Conservation (phyloP, 2,888 invertebrate genomes). For the Amblyjoppa fuscipennis region DNA sequence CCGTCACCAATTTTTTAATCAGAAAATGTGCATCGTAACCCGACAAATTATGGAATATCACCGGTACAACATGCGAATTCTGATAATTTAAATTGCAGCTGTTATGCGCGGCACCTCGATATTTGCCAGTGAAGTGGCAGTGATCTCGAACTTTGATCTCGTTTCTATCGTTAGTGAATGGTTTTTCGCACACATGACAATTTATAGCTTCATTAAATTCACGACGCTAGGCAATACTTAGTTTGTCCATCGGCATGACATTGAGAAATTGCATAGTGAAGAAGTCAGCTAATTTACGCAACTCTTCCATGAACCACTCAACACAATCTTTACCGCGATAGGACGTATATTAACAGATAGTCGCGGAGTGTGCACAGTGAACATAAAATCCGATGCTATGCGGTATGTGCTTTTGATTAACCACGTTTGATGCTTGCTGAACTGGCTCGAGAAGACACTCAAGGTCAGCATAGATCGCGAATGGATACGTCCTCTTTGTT, state of each 20-base stretch:
- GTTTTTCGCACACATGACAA: not conserved
- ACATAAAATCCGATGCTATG: not conserved
- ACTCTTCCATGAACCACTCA: not conserved
- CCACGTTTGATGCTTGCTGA: not conserved
- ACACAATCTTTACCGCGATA: not conserved
- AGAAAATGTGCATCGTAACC: not conserved
- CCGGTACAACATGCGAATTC: too few relatives aligned
- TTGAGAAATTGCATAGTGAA: not conserved
- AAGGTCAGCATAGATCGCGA: not conserved
- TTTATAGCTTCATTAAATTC: not conserved
- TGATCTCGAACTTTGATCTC: slow-evolving; percentile 36
- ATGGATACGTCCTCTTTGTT: not conserved
- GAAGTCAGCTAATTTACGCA: not conserved
- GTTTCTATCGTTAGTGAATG: not conserved
- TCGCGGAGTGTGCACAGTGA: not conserved
- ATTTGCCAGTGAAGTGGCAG: not conserved
- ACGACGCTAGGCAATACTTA: not conserved
- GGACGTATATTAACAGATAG: not conserved
- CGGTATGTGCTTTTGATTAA: slow-evolving; percentile 1
- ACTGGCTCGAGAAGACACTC: slow-evolving; percentile 5
- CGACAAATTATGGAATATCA: too few relatives aligned
- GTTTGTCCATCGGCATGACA: not conserved
- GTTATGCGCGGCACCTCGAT: not conserved
- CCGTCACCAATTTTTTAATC: not conserved
- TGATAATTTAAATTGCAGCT: too few relatives aligned